Conservation (phyloP, 2,888 invertebrate species). For the Athalia cordata region DNA sequence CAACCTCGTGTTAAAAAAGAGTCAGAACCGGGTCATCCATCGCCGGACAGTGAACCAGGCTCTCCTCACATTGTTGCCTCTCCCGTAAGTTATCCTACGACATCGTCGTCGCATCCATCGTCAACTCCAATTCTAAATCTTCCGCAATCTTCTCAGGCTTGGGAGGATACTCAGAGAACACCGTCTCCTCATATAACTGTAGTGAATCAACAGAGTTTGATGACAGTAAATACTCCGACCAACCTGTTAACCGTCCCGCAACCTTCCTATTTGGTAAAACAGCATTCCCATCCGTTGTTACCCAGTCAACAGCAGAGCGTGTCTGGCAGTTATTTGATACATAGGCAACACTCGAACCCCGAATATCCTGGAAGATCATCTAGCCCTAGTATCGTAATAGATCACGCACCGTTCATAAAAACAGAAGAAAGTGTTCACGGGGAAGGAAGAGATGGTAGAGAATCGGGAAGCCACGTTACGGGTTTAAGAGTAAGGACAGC, state of each 20-base stretch:
- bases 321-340: slow-evolving; percentile 70
- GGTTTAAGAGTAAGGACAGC: slow-evolving; percentile 76
- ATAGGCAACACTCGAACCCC: slow-evolving; percentile 76
- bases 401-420: slow-evolving; percentile 61
- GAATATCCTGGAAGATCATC: slow-evolving; percentile 75
- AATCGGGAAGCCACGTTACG: slow-evolving; percentile 59
- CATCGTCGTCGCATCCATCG: slow-evolving; percentile 75
- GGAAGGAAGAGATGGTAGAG: slow-evolving; percentile 65
- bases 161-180: slow-evolving; percentile 56
- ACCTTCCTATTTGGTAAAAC: slow-evolving; percentile 78
- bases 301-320: slow-evolving; percentile 76
- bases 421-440: slow-evolving; percentile 67
- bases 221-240: slow-evolving; percentile 74
- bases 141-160: slow-evolving; percentile 58
- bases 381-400: slow-evolving; percentile 72
- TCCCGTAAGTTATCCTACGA: slow-evolving; percentile 72
- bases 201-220: slow-evolving; percentile 78
- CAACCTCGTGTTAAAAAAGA: slow-evolving; percentile 82
- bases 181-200: slow-evolving; percentile 49
- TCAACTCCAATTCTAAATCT: slow-evolving; percentile 69
- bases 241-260: slow-evolving; percentile 78
- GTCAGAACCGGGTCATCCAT: slow-evolving; percentile 75
- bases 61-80: slow-evolving; percentile 62
- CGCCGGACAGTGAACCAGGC: slow-evolving; percentile 70
- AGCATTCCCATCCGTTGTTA: slow-evolving; percentile 80